Conservation (phyloP, 2,888 invertebrate genomes). For the Rhamnusium bicolor region DNA sequence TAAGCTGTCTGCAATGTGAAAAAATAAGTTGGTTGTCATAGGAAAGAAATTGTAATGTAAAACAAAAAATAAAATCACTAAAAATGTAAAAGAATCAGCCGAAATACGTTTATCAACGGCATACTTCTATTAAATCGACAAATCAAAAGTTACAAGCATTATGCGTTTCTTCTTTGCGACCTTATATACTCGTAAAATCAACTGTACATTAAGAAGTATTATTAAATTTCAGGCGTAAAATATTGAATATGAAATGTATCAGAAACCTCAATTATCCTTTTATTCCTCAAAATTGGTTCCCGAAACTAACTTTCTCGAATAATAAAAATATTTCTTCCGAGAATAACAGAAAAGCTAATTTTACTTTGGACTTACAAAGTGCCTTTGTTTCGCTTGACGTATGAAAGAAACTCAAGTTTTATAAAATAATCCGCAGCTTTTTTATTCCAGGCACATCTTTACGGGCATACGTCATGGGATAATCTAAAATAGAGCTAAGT, state of each 20-base stretch:
- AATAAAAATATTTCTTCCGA: slow-evolving; percentile 38
- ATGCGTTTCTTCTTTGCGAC: too few species aligned
- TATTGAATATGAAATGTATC: neutral
- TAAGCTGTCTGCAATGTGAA: too few species aligned
- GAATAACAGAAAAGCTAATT: slow-evolving; percentile 35
- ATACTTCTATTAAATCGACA: too few species aligned
- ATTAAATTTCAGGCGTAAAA: neutral
- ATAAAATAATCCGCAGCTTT: slow-evolving; percentile 54
- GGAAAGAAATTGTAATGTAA: too few species aligned
- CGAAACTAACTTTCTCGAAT: slow-evolving; percentile 26
- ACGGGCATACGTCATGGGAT: slow-evolving; percentile 53
- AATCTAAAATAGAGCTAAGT: slow-evolving; percentile 54
- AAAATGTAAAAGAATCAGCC: too few species aligned
- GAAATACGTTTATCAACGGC: too few species aligned
- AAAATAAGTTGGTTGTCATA: too few species aligned
- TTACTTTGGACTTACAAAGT: slow-evolving; percentile 36
- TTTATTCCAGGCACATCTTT: slow-evolving; percentile 54
- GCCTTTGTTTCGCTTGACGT: slow-evolving; percentile 39
- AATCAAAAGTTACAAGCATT: too few species aligned
- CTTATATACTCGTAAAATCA: too few species aligned
- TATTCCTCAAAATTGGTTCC: slow-evolving; percentile 2
- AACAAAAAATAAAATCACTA: too few species aligned
- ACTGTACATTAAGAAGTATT: too few species aligned
- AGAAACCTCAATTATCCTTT: neutral
- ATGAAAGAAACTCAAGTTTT: slow-evolving; percentile 52